phyloP scores from a whole-genome alignment of 2,888 invertebrate genomes.

The Limulus polyphemus region DNA sequence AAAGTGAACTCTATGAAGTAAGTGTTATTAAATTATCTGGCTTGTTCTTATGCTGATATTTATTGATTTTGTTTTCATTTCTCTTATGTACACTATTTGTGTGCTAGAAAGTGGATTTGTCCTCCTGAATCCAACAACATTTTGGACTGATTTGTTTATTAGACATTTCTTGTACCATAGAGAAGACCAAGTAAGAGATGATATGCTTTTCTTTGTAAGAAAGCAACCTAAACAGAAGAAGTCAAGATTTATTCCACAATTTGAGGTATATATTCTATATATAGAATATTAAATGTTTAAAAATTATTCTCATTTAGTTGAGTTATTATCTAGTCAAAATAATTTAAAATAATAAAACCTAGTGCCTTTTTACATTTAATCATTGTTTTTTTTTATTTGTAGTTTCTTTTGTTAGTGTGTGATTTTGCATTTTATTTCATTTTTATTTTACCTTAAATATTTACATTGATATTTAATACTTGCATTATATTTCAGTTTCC shows the following conservation, averaged over 20 bases:
- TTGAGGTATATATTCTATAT: constrained; percentile 50
- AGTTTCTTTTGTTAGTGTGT: too few species aligned
- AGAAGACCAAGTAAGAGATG: constrained; percentile 73
- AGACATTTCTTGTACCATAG: constrained; percentile 82
- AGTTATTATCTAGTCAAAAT: constrained; percentile 1
- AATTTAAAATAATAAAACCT: background rate
- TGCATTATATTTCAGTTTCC: too few species aligned
- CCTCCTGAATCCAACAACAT: constrained; percentile 78
- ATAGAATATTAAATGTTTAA: constrained; percentile 7
- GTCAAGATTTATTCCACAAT: constrained; percentile 34
- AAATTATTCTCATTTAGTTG: constrained; percentile 17
- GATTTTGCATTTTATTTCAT: too few species aligned
- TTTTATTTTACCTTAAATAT: too few species aligned
- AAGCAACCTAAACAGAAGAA: constrained; percentile 19
- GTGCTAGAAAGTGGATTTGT: constrained; percentile 74
- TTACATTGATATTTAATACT: too few species aligned
- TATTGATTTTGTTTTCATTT: background rate
- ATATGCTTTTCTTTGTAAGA: constrained; percentile 88
- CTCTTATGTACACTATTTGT: constrained; percentile 27
- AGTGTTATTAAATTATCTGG: constrained; percentile 1
- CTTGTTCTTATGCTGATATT: background rate
- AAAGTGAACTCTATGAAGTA: constrained; percentile 2
- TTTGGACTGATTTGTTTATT: constrained; percentile 91
- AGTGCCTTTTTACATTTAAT: background rate
- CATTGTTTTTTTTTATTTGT: too few species aligned